Conservation (phyloP, 2,797 vertebrate genomes). For the Otus scops region DNA sequence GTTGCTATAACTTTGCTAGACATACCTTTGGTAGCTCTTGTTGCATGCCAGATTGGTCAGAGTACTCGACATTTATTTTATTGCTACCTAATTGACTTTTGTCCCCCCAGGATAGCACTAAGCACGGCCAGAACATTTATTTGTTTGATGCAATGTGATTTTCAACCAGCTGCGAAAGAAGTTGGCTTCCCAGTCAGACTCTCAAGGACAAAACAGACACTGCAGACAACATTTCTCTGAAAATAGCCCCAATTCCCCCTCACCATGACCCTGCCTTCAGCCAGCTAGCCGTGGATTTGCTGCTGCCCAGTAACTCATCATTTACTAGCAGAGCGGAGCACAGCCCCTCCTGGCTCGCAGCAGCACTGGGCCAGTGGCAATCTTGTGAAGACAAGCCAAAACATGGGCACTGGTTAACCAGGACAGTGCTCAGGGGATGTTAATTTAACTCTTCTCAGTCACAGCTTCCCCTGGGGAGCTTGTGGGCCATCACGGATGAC, state of each 20-base stretch:
- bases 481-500: neutral
- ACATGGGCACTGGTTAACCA: neutral
- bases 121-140: neutral
- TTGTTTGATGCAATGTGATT: neutral
- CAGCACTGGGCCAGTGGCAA: neutral
- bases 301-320: neutral
- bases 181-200: neutral
- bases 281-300: neutral
- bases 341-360: neutral
- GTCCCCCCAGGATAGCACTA: neutral
- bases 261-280: neutral
- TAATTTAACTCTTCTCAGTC: neutral
- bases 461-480: neutral
- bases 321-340: neutral
- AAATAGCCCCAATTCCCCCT: neutral
- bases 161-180: neutral
- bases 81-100: constrained; percentile 21
- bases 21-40: neutral
- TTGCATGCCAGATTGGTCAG: neutral
- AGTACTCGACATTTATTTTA: neutral
- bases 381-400: neutral
- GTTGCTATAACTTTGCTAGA: neutral
- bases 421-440: neutral
- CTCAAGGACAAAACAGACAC: neutral
- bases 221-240: neutral